A percentile compares a stretch with the other conserved stretches of the same genome.
Conservation (phyloP, 2,113 vertebrate species). For the Equus przewalskii region DNA sequence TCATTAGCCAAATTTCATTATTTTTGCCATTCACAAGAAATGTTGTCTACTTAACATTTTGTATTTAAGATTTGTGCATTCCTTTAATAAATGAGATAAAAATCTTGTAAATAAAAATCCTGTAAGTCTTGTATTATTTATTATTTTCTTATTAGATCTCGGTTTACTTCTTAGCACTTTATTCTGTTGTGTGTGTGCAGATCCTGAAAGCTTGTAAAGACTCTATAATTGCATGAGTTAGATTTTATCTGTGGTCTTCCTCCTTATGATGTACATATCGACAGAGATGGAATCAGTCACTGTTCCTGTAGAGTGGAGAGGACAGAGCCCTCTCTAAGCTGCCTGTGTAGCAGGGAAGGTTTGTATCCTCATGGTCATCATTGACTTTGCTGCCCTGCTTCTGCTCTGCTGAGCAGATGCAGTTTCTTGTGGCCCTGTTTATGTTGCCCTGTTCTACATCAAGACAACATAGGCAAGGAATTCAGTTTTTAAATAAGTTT, state of each 20-base stretch:
- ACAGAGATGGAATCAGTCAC: neutral
- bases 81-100: slow-evolving; percentile 28
- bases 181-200: neutral
- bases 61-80: neutral
- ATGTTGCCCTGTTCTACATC: neutral
- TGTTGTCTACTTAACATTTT: neutral
- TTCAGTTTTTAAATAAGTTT: neutral
- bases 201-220: neutral
- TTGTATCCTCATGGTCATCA: neutral
- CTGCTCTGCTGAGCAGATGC: neutral
- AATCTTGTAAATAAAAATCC: neutral
- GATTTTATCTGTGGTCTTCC: neutral
- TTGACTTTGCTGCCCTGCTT: neutral
- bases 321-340: neutral
- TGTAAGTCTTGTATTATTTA: neutral
- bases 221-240: neutral
- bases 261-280: neutral
- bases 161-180: neutral
- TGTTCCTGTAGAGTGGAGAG: neutral
- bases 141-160: neutral
- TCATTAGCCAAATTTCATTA: neutral
- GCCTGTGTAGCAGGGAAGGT: neutral
- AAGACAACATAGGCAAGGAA: neutral
- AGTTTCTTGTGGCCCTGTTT: neutral
- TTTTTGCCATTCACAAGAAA: neutral